A percentile compares a stretch with the other conserved stretches of the same genome.
Evolutionary conservation across 2,797 vertebrate species (phyloP).

Genomic region (Orientallactaga sibirica): DNA sequence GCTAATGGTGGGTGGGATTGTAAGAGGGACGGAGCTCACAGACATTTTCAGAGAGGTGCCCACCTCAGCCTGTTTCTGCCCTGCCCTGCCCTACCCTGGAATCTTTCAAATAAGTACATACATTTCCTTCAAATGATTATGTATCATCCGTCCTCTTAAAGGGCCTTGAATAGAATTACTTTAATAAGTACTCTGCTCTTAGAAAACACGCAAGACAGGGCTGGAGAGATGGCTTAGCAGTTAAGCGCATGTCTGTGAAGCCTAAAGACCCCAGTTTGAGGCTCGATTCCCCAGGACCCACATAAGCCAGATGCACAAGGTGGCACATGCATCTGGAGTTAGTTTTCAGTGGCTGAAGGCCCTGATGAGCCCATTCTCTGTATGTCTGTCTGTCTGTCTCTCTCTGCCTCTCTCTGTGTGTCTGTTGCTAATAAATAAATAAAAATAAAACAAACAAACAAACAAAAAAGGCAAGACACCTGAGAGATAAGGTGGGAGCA

Average conservation of each 20-base stretch:
- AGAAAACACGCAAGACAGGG: background rate
- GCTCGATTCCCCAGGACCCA: no score
- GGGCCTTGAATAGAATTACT: background rate
- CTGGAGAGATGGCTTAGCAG: no score
- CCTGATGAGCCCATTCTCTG: no score
- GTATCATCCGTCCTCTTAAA: slow-evolving; percentile 6
- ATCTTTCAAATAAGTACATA: background rate
- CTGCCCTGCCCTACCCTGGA: background rate
- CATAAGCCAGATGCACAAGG: no score
- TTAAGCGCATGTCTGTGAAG: no score
- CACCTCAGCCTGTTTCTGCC: background rate
- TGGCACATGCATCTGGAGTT: no score
- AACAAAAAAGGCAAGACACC: background rate
- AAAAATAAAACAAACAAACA: no score
- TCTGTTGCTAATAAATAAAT: no score
- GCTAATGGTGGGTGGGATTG: background rate
- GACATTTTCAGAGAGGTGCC: background rate
- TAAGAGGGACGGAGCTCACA: background rate
- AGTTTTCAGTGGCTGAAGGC: no score
- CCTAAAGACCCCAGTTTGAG: no score
- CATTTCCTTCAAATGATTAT: background rate
- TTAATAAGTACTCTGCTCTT: slow-evolving; percentile 14
- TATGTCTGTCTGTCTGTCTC: no score
- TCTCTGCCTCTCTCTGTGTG: no score
- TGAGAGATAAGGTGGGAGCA: background rate